phyloP scores from a whole-genome alignment of 2,888 invertebrate species.

The Tenthredo livida region DNA sequence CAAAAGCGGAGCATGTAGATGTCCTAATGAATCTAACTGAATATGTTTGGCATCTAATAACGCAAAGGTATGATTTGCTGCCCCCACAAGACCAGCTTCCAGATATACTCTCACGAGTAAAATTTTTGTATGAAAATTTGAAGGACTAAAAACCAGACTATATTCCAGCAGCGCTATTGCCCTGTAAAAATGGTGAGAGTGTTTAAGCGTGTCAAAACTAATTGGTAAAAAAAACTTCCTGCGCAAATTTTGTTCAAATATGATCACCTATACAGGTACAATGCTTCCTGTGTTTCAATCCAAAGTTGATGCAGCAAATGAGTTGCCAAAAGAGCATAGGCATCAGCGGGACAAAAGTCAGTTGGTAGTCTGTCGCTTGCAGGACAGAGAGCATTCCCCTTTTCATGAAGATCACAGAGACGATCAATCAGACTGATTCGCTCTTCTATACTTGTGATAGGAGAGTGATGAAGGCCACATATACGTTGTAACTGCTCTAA shows the following conservation, averaged over 20 bases:
- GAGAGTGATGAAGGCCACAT: conserved; percentile 83
- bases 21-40: conserved; percentile 95
- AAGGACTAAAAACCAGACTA: conserved; percentile 82
- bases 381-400: conserved; percentile 72
- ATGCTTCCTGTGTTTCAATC: conserved; percentile 77
- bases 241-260: not conserved
- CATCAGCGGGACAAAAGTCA: conserved; percentile 88
- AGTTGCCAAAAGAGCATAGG: conserved; percentile 89
- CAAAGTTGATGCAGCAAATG: conserved; percentile 84
- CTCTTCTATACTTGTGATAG: conserved; percentile 67
- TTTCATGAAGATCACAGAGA: conserved; percentile 71
- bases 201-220: conserved; percentile 40
- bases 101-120: conserved; percentile 90
- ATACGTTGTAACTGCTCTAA: conserved; percentile 88
- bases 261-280: conserved; percentile 72
- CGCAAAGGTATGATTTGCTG: conserved; percentile 71
- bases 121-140: conserved; percentile 94
- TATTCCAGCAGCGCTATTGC: conserved; percentile 72
- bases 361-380: conserved; percentile 82
- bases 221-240: conserved; percentile 14
- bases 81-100: conserved; percentile 74
- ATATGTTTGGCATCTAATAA: conserved; percentile 94
- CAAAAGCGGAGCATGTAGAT: conserved; percentile 88
- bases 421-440: conserved; percentile 69
- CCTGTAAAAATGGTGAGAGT: conserved; percentile 62